A percentile compares a stretch with the other conserved stretches of the same genome.
Conservation (phyloP, 2,113 vertebrate genomes). For the Ornithorhynchus anatinus region DNA sequence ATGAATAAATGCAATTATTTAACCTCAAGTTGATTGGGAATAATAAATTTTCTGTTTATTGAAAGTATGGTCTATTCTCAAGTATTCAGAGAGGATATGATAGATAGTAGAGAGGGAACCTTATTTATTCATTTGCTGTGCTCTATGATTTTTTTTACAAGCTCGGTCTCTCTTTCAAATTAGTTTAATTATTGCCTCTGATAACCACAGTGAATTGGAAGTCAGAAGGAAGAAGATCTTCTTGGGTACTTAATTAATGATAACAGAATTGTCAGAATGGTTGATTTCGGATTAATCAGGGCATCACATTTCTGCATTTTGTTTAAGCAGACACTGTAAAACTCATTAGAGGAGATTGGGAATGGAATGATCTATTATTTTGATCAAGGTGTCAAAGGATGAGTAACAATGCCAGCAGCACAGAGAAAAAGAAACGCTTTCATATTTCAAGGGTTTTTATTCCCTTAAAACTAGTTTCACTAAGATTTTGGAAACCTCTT, state of each 20-base stretch:
- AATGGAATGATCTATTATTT: not conserved
- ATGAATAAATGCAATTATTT: no score
- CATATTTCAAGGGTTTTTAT: not conserved
- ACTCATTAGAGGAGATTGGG: accelerated
- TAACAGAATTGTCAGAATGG: not conserved
- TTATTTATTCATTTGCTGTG: accelerated
- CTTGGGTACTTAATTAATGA: not conserved
- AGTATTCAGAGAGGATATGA: not conserved
- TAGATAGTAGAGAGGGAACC: not conserved
- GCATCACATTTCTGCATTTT: not conserved
- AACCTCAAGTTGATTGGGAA: not conserved
- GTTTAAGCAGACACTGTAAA: accelerated
- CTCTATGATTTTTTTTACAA: not conserved
- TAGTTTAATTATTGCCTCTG: not conserved
- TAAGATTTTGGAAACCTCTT: not conserved
- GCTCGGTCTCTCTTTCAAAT: accelerated
- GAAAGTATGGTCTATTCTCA: not conserved
- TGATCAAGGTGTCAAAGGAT: accelerated
- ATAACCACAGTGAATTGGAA: not conserved
- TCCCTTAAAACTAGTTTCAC: not conserved
- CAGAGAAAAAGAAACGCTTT: not conserved
- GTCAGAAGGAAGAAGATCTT: not conserved
- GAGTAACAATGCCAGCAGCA: accelerated
- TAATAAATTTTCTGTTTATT: not conserved
- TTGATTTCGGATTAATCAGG: accelerated